Evolutionary conservation across 2,888 invertebrate species (phyloP), one percentile per base, ranked within the genome.

Genomic region (Agrotis exclamationis): DNA sequence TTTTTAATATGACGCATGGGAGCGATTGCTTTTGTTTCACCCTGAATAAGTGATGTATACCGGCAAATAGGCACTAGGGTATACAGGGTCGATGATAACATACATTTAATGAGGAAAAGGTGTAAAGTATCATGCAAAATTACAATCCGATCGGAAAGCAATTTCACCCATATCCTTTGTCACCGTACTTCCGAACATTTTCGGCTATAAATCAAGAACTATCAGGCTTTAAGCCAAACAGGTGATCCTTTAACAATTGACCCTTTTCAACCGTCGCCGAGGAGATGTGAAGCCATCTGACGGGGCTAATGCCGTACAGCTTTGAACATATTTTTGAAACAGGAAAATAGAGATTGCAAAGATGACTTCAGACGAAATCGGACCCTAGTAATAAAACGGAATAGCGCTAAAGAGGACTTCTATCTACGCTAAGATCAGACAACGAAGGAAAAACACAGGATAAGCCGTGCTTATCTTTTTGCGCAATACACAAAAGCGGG

Each of bases 221-320:
- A 82, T 82, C 70, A 78, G 51, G 56, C 67, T 66, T 70, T 74
- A 67, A 75, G 69, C 70, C 60, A 76, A 83, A 66, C 81, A 79
- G 80, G 80, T 79, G 68, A 83, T 84, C 80, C 74, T 75, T 83
- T 74, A 82, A 76, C 84, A 84, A 75, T 78, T 72, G 74, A 84
- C 85, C 85, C 83, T 84, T 79, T 84, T 84, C 83, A 84, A 80
- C 66, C 69, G 57, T 74, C 57, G 54, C 72, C 57, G 70, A 50
- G 59, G 60, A 74, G 72, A 80, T 68, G 71, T 84, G 59, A 59
- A 71, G 56, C 78, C 53, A 39, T 71, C 65, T 75, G 73, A 70
- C 67, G 11, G 22, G 54, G 71, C 64, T 78, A 84, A 84, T 71
- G 51, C 60, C 64, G 6, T 63, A 71, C 64, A 75, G 58, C 54